Evolutionary conservation across 2,113 vertebrate species (phyloP), one percentile per base, ranked within the genome.

Genomic region (Sinocyclocheilus anophthalmus): DNA sequence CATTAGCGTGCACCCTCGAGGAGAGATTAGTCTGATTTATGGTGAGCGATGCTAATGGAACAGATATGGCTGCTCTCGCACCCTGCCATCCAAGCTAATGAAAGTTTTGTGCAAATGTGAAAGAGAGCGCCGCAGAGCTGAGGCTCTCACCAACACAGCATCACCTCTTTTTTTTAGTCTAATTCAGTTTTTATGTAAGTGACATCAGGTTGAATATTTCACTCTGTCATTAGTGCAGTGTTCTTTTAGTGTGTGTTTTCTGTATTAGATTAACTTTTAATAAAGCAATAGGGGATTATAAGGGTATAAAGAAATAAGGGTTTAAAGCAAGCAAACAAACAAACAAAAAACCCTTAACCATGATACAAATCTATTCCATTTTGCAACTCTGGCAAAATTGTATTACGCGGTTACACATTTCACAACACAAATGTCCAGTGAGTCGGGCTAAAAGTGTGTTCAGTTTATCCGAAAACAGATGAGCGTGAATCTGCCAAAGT

Each of bases 41-140:
- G 92, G 91, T 55, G 88, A 87, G 88, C 85, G 89, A 88, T 84
- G 88, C 91, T 95, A 95, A 95, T 95, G 94, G 94, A 91, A 92
- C 91, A 91, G 93, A 94, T 86, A 89, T 65, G 79, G 93, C 93
- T 63, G 50, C 75, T 76, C 90, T 88, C 91, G 92, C 92, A 92
- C 88, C 90, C 82, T 88, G 84, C 92, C 91, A 93, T 94, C 94
- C 92, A 93, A 88, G 90, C 93, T 95, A 95, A 95, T 95, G 95
- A 95, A 95, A 94, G 94, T 95, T 95, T 95, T 95, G 94, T 95
- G 95, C 94, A 95, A 95, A 95, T 95, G 92, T 92, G 73, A 65
- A 59, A 50, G 84, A 92, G 92, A 91, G 11, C 87, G 83, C 39
- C 16, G 87, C 90, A 50, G 53, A 63, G 73, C 39, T 50, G 30